Evolutionary conservation across 2,888 invertebrate species (phyloP).

Genomic region (Sceliomorpha sp.): DNA sequence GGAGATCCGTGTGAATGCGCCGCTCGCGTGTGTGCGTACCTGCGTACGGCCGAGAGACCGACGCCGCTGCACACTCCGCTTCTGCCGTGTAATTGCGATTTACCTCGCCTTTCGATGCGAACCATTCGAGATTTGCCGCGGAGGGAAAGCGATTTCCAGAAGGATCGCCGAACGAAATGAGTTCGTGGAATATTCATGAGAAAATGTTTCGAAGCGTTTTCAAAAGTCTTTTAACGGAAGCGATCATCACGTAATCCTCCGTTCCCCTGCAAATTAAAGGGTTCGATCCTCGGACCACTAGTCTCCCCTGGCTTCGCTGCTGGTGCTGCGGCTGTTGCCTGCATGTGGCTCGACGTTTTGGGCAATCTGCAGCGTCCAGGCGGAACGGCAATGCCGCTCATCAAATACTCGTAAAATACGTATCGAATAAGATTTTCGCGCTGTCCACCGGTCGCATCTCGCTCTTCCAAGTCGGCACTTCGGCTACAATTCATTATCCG

Average conservation of each 20-base stretch:
- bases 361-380: too few relatives aligned
- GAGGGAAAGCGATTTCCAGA: slow-evolving; percentile 10
- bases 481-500: slow-evolving; percentile 62
- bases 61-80: slow-evolving; percentile 11
- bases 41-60: not conserved
- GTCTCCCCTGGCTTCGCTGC: too few relatives aligned
- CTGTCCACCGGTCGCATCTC: slow-evolving; percentile 27
- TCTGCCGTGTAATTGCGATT: slow-evolving; percentile 40
- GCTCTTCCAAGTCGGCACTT: slow-evolving; percentile 35
- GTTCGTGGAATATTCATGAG: not conserved
- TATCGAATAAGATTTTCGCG: too few relatives aligned
- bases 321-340: too few relatives aligned
- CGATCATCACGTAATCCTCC: too few relatives aligned
- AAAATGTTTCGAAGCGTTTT: too few relatives aligned
- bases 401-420: too few relatives aligned
- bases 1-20: slow-evolving; percentile 12
- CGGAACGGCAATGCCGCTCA: too few relatives aligned
- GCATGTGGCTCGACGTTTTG: too few relatives aligned
- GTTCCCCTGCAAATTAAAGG: too few relatives aligned
- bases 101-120: slow-evolving; percentile 26
- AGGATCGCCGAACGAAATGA: slow-evolving; percentile 6
- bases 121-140: not conserved
- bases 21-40: not conserved
- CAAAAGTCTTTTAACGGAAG: too few relatives aligned
- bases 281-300: too few relatives aligned